phyloP scores from a whole-genome alignment of 2,113 vertebrate genomes.

The Centropus bengalensis region DNA sequence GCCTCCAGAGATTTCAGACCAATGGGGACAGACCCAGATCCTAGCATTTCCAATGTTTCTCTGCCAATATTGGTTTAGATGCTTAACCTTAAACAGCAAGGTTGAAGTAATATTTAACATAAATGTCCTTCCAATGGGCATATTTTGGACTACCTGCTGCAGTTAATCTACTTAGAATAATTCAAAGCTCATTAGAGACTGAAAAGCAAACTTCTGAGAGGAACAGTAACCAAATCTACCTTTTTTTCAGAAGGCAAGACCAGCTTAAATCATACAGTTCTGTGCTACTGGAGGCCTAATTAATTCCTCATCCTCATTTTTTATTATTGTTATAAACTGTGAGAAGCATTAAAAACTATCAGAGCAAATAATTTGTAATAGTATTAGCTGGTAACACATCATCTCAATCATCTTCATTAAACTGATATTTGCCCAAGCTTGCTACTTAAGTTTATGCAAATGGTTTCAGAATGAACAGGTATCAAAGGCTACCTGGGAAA shows the following conservation, averaged over 20 bases:
- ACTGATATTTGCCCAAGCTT: not conserved
- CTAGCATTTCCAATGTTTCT: not conserved
- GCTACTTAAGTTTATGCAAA: not conserved
- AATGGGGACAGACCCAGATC: not conserved
- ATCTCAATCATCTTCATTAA: not conserved
- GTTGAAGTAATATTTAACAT: not conserved
- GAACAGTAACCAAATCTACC: not conserved
- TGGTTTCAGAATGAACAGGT: not conserved
- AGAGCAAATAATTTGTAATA: not conserved
- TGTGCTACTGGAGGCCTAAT: not conserved
- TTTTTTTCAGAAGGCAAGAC: not conserved
- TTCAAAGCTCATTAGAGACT: not conserved
- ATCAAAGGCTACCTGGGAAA: not conserved
- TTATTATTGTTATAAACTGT: not conserved
- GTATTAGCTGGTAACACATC: not conserved
- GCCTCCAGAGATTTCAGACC: conserved; percentile 11
- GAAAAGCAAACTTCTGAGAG: not conserved
- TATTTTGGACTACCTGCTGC: not conserved
- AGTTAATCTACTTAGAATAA: not conserved
- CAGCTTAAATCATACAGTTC: not conserved
- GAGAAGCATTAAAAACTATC: not conserved
- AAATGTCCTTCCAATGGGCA: not conserved
- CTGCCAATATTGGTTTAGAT: not conserved
- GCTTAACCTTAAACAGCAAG: conserved; percentile 27
- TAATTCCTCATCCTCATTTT: not conserved